Evolutionary conservation across 2,888 invertebrate species (phyloP), one percentile per base, ranked within the genome.

Genomic region (Dromius quadrimaculatus): DNA sequence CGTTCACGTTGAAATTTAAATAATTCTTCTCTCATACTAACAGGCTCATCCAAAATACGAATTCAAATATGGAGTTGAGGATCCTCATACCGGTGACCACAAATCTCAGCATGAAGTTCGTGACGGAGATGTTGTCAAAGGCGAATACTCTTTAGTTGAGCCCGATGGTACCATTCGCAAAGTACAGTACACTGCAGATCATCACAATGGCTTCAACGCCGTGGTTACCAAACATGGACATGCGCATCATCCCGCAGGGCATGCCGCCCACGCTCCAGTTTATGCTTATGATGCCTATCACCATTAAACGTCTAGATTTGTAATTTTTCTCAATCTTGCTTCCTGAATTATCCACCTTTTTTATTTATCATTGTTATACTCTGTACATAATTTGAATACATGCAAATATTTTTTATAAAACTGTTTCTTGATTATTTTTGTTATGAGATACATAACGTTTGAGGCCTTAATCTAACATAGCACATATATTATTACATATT

Each of bases 191-290:
- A 74, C 74, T 57, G 72, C 75, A 28, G 75, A 74, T 59, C 72
- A 73, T 11, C 68, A 68, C 68, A 68, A 68, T 15, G 68, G 68
- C 43, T 68, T 68, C 43, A 68, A 68, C 32, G 68, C 68, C 41
- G 68, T 68, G 22, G 68, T 68, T 17, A 68, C 68, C 57, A 57
- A 28, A 11, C 59, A 57, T 59, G 65, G 72, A 73, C 73, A 74
- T 71, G 72, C 75, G 74, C 50, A 75, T 74, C 74, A 74, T 74
- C 71, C 76, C 74, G 13, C 73, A 74, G 19, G 74, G 73, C 64
- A 63, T 41, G 73, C 74, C 47, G 28, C 71, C 66, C 62, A 71
- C 66, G 68, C 71, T 28, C 62, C 74, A 32, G 50, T 70, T 22
- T 65, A 65, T 3, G 54, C 50, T 22, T 65, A 65, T 17, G 69